Percentiles rank a stretch among this genome's conserved stretches.
phyloP scores from a whole-genome alignment of 2,113 vertebrate species.

The Lepus americanus region DNA sequence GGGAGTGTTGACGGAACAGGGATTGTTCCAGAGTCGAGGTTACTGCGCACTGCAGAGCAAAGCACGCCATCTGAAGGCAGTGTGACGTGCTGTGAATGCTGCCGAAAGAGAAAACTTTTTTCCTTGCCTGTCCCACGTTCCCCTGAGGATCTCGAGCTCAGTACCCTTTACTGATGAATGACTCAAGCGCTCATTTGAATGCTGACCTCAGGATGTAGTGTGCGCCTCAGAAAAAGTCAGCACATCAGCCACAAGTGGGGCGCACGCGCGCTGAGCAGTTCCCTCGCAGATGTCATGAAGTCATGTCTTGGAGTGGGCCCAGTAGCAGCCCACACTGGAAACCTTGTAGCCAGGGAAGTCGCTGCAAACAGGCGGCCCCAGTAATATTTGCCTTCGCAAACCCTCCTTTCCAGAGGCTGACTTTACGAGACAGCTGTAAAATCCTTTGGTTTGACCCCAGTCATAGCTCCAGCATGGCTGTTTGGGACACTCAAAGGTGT shows the following conservation, averaged over 20 bases:
- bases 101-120: neutral
- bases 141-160: slow-evolving; percentile 44
- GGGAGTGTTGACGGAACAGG: neutral
- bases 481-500: neutral
- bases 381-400: neutral
- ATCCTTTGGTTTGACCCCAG: neutral
- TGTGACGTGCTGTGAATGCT: neutral
- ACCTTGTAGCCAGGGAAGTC: slow-evolving; percentile 73
- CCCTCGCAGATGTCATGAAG: slow-evolving; percentile 72
- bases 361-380: slow-evolving; percentile 1
- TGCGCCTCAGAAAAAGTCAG: slow-evolving; percentile 35
- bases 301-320: slow-evolving; percentile 73
- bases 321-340: slow-evolving; percentile 69
- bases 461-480: neutral
- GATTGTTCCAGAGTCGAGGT: neutral
- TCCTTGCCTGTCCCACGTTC: neutral
- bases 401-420: neutral
- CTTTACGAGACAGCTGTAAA: slow-evolving; percentile 26
- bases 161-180: slow-evolving; percentile 61
- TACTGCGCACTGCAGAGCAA: neutral
- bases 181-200: slow-evolving; percentile 59
- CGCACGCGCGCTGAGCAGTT: slow-evolving; percentile 5
- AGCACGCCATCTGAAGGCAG: neutral
- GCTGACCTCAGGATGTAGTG: slow-evolving; percentile 70
- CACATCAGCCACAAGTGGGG: slow-evolving; percentile 60